phyloP scores from a whole-genome alignment of 2,113 vertebrate genomes.

The Pontoporia blainvillei region DNA sequence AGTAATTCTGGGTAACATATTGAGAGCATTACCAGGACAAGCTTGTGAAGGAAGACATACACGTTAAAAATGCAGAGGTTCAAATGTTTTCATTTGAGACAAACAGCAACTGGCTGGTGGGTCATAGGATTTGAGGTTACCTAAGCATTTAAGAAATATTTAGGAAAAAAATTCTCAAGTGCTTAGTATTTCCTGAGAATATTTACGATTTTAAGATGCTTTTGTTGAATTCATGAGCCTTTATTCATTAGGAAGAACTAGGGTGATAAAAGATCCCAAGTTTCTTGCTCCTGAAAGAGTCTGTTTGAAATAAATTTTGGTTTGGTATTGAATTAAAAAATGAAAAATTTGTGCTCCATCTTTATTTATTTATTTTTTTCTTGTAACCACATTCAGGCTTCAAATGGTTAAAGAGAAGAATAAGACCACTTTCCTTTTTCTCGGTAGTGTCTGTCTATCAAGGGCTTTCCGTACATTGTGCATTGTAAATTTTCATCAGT shows the following conservation, averaged over 20 bases:
- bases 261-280: neutral
- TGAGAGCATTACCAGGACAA: neutral
- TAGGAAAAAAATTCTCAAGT: neutral
- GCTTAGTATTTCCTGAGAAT: neutral
- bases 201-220: neutral
- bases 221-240: neutral
- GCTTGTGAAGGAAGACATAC: neutral
- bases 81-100: accelerated
- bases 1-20: neutral
- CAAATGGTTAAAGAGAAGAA: neutral
- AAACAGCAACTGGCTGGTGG: neutral
- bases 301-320: neutral
- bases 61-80: neutral
- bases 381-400: neutral
- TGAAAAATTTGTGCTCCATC: neutral
- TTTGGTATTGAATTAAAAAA: neutral
- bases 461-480: neutral
- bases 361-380: neutral
- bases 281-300: neutral
- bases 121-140: neutral
- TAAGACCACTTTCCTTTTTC: neutral
- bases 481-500: neutral
- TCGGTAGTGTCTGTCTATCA: neutral
- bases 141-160: neutral
- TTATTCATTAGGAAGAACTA: neutral